Evolutionary conservation across 1,140 invertebrate genomes (phyloP).

Genomic region (Drosophila dunni): DNA sequence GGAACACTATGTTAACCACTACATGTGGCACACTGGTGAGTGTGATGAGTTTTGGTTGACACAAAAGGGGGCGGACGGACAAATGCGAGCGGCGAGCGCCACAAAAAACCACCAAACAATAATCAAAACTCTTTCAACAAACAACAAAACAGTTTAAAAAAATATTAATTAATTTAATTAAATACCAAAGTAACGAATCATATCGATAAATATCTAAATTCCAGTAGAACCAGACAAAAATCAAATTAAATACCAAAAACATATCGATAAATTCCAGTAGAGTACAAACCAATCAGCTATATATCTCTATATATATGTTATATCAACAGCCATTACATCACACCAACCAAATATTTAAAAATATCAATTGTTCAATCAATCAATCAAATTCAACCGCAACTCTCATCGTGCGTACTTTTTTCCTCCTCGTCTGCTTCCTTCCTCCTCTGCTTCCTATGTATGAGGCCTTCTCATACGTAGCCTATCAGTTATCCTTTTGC

Average conservation of each 20-base stretch:
- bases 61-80: conserved; percentile 82
- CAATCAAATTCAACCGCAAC: conserved; percentile 64
- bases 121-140: conserved; percentile 24
- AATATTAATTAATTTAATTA: background rate
- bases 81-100: conserved; percentile 81
- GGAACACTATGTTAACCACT: conserved; percentile 93
- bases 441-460: conserved; percentile 49
- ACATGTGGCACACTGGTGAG: conserved; percentile 90
- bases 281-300: conserved; percentile 62
- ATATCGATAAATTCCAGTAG: conserved; percentile 37
- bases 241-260: conserved; percentile 9
- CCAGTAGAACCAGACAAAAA: conserved; percentile 2
- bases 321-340: conserved; percentile 74
- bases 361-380: conserved; percentile 49
- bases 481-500: conserved; percentile 48
- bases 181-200: background rate
- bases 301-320: conserved; percentile 33
- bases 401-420: conserved; percentile 67
- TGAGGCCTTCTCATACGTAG: conserved; percentile 45
- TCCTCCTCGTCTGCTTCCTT: conserved; percentile 59
- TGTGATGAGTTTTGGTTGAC: conserved; percentile 85
- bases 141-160: conserved; percentile 19
- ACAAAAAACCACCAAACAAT: conserved; percentile 40
- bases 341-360: conserved; percentile 68
- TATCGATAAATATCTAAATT: conserved; percentile 19